phyloP scores from a whole-genome alignment of 1,140 invertebrate genomes.

The Lamellibrachia luymesi region DNA sequence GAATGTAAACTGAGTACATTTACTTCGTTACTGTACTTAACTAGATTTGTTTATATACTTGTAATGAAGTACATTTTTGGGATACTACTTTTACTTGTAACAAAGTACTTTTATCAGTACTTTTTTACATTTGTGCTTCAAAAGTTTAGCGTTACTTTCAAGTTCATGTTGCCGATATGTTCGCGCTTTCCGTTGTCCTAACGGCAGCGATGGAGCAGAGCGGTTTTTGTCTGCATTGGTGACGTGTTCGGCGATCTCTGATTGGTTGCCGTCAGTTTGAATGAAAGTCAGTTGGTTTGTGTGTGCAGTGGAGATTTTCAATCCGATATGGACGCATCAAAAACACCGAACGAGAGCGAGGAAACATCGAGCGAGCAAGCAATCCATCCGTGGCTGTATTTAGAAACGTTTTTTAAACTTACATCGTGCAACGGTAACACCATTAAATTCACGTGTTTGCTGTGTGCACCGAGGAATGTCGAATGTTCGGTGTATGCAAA shows the following conservation, averaged over 20 bases:
- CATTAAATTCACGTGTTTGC: neutral
- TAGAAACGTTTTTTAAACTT: neutral
- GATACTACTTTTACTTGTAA: neutral
- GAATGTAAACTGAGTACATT: neutral
- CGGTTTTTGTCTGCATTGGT: neutral
- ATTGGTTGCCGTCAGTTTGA: neutral
- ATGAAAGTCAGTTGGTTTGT: neutral
- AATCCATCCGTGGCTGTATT: neutral
- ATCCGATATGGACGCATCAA: neutral
- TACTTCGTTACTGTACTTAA: neutral
- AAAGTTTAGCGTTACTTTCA: neutral
- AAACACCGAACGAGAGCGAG: neutral
- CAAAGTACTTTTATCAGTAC: neutral
- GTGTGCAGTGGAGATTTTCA: neutral
- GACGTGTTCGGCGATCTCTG: neutral
- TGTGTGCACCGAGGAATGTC: too few relatives aligned
- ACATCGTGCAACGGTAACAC: neutral
- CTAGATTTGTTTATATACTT: neutral
- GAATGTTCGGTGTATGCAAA: too few relatives aligned
- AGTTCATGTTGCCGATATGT: neutral
- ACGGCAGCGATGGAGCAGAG: neutral
- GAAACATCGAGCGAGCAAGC: neutral
- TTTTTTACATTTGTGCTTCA: neutral
- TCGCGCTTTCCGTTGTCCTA: neutral
- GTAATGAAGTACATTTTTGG: neutral